These are phyloP conservation scores for Scrobipalpa atriplicella DNA, from an alignment of 2,888 invertebrate species.

Conservation along the genomic window DNA sequence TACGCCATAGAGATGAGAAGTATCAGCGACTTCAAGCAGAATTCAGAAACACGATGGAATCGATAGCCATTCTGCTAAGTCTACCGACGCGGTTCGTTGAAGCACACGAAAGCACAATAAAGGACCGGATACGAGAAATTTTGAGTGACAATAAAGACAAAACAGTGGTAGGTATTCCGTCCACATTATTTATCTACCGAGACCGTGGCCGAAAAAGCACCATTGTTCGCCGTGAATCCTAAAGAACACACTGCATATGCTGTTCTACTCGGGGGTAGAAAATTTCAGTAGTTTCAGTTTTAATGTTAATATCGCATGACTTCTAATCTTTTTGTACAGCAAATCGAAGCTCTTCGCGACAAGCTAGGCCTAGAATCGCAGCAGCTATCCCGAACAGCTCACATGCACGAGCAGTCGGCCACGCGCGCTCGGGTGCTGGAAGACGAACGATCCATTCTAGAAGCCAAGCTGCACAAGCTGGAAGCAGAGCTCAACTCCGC, in stretches of 20 bases:
- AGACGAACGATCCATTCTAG: slow-evolving; percentile 88
- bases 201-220: no score
- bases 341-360: slow-evolving; percentile 89
- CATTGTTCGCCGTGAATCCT: no score
- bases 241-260: no score
- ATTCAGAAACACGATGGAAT: slow-evolving; percentile 86
- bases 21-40: slow-evolving; percentile 86
- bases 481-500: slow-evolving; percentile 90
- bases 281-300: no score
- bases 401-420: slow-evolving; percentile 85
- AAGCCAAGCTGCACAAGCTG: slow-evolving; percentile 89
- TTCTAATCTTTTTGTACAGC: slow-evolving; percentile 70
- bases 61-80: slow-evolving; percentile 87
- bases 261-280: no score
- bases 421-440: slow-evolving; percentile 86
- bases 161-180: slow-evolving; percentile 84
- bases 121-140: slow-evolving; percentile 90
- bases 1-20: slow-evolving; percentile 87
- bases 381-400: slow-evolving; percentile 87
- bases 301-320: no score
- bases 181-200: background rate
- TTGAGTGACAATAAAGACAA: slow-evolving; percentile 90
- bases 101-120: slow-evolving; percentile 89
- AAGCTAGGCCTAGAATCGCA: slow-evolving; percentile 88
- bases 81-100: slow-evolving; percentile 89